phyloP scores from a whole-genome alignment of 1,140 invertebrate genomes.

The Helicoverpa armigera region DNA sequence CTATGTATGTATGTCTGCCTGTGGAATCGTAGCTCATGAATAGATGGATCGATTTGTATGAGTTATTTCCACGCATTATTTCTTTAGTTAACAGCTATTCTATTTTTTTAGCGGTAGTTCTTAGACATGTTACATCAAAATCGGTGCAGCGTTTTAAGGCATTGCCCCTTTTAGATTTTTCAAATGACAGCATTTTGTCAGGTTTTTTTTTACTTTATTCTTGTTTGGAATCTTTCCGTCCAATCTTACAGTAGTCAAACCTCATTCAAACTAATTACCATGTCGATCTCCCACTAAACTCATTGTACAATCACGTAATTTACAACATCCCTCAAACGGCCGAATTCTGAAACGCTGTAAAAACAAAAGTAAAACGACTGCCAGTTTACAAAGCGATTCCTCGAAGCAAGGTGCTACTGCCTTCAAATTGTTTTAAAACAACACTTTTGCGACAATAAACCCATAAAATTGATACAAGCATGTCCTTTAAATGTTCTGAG shows the following conservation, averaged over 20 bases:
- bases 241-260: no score
- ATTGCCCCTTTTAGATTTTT: no score
- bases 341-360: background rate
- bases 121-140: background rate
- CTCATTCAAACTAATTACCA: no score
- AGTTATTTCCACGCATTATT: no score
- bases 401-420: slow-evolving; percentile 10
- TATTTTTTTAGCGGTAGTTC: background rate
- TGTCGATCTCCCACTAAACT: background rate
- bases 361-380: slow-evolving; percentile 18
- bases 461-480: slow-evolving; percentile 6
- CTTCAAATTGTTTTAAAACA: slow-evolving; percentile 24
- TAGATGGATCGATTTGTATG: no score
- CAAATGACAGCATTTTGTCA: no score
- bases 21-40: no score
- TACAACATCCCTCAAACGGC: slow-evolving; percentile 8
- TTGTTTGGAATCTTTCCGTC: no score
- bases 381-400: background rate
- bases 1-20: no score
- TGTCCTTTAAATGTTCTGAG: slow-evolving; percentile 1
- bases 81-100: no score
- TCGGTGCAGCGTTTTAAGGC: no score
- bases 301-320: slow-evolving; percentile 34
- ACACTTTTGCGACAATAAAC: background rate
- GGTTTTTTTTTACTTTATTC: no score